Conservation (phyloP, 2,113 vertebrate genomes). For the Sisor rabdophorus region DNA sequence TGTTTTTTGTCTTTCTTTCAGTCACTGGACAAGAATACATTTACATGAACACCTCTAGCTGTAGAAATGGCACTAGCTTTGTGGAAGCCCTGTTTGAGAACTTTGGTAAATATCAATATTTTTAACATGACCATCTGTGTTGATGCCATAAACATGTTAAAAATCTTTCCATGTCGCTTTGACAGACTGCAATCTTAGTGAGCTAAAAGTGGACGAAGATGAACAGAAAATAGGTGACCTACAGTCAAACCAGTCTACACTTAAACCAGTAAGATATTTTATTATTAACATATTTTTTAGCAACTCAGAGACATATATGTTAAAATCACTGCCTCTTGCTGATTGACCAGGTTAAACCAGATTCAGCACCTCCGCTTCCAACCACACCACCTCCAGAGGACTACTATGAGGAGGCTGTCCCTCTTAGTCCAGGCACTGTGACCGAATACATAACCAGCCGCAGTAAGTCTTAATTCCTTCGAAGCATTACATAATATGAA, state of each 20-base stretch:
- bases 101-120: conserved; percentile 75
- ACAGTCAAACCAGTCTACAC: conserved; percentile 62
- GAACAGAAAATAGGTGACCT: conserved; percentile 65
- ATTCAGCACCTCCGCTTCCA: conserved; percentile 85
- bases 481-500: background rate
- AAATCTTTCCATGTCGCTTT: background rate
- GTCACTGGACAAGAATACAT: conserved; percentile 81
- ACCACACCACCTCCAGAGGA: conserved; percentile 89
- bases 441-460: conserved; percentile 89
- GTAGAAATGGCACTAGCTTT: conserved; percentile 92
- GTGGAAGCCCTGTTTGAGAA: conserved; percentile 97
- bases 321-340: conserved; percentile 8
- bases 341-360: conserved; percentile 66
- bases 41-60: conserved; percentile 87
- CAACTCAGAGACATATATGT: no score
- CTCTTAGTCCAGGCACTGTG: conserved; percentile 82
- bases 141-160: background rate
- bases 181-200: conserved; percentile 85
- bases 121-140: background rate
- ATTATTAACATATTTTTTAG: conserved; percentile 2
- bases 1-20: conserved; percentile 54
- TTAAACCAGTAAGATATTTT: conserved; percentile 66
- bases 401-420: conserved; percentile 95
- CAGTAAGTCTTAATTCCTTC: conserved; percentile 68
- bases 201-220: conserved; percentile 80